A percentile compares a stretch with the other conserved stretches of the same genome.
These are phyloP conservation scores for Anseranas semipalmata DNA, from an alignment of 2,113 vertebrate species.

Conservation along the genomic window DNA sequence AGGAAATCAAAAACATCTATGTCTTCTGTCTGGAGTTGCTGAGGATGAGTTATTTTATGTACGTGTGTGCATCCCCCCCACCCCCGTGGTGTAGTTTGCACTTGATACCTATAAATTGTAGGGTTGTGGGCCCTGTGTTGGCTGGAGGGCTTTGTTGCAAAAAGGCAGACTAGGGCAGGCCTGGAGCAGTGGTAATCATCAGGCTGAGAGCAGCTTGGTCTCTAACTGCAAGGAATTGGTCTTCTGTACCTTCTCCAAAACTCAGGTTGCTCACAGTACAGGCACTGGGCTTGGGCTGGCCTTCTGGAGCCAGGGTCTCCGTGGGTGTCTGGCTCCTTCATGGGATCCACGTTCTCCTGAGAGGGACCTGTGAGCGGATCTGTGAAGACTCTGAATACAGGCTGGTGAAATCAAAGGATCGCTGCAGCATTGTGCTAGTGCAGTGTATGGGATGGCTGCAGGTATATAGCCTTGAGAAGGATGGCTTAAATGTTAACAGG, in stretches of 20 bases:
- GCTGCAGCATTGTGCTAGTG: accelerated
- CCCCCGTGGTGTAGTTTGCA: background rate
- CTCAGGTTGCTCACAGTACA: background rate
- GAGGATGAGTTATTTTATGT: background rate
- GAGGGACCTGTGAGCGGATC: background rate
- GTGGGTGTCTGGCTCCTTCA: accelerated
- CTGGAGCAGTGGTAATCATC: background rate
- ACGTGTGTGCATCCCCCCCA: background rate
- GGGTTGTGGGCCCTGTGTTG: background rate
- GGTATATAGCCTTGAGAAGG: background rate
- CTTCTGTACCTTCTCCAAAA: background rate
- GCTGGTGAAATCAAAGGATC: background rate
- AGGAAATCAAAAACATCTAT: background rate
- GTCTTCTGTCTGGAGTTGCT: background rate
- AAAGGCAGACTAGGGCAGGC: background rate
- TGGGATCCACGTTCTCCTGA: accelerated
- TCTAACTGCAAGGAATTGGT: background rate
- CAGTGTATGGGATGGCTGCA: accelerated
- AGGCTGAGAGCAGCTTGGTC: background rate
- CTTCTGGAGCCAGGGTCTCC: background rate
- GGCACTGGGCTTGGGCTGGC: background rate
- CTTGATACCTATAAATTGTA: background rate
- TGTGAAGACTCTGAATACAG: accelerated
- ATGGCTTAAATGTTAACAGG: background rate
- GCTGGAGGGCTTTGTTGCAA: background rate